These are phyloP conservation scores for Epinotia demarniana DNA, from an alignment of 2,888 invertebrate genomes.

Conservation along the genomic window DNA sequence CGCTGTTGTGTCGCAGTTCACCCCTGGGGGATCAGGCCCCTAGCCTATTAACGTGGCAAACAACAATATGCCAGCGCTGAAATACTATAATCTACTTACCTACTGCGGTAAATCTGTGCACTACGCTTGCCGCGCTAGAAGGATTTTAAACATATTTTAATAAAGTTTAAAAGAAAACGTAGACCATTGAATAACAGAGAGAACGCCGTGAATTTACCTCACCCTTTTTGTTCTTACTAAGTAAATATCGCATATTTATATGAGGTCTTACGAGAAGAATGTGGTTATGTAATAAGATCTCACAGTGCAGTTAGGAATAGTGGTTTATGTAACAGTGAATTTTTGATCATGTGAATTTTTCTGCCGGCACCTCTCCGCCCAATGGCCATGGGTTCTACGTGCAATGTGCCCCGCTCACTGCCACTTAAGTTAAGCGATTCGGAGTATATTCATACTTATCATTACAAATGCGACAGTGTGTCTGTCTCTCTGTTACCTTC, in stretches of 20 bases:
- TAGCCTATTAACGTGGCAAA: too few species aligned
- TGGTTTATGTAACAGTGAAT: background rate
- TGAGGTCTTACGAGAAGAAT: background rate
- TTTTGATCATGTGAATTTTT: background rate
- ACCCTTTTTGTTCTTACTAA: background rate
- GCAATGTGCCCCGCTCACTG: too few species aligned
- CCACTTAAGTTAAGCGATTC: too few species aligned
- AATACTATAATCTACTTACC: background rate
- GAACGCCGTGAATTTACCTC: conserved; percentile 25
- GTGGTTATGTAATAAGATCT: background rate
- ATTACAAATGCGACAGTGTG: too few species aligned
- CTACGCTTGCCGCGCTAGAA: conserved; percentile 23
- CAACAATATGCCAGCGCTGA: too few species aligned
- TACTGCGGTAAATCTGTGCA: conserved; percentile 15
- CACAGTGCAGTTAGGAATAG: background rate
- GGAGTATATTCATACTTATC: too few species aligned
- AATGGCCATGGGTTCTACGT: too few species aligned
- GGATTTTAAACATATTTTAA: conserved; percentile 42
- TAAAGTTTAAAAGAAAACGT: conserved; percentile 36
- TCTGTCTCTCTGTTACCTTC: too few species aligned
- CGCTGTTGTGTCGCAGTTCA: too few species aligned
- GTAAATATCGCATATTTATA: conserved; percentile 21
- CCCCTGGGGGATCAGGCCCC: too few species aligned
- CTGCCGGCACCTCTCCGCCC: too few species aligned
- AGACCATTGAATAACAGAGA: conserved; percentile 33